Evolutionary conservation across 1,140 invertebrate genomes (phyloP), one percentile per base, ranked within the genome.

Genomic region (Cotesia typhae): DNA sequence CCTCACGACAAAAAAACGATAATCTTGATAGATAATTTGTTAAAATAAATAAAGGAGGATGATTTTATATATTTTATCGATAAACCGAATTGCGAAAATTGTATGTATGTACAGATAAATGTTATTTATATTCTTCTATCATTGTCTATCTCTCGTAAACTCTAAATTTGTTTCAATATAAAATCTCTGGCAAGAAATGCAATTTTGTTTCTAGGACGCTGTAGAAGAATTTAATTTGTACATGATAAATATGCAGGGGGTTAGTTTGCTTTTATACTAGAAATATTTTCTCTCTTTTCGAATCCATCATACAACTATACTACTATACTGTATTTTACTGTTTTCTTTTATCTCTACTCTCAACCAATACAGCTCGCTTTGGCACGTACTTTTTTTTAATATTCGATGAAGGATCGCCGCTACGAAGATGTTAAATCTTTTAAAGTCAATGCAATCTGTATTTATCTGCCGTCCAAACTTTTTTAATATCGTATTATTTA

Each of bases 201-300:
- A 67, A 67, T 67, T 28, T 67, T 38, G 38, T 20, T 74, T 67
- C 35, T 52, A 63, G 60, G 41, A 66, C 17, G 61, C 61, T 63
- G 55, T 66, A 20, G 28, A 60, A 70, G 65, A 61, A 67, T 71
- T 74, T 69, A 74, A 74, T 74, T 74, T 71, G 73, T 74, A 74
- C 71, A 74, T 74, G 69, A 74, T 74, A 74, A 74, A 71, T 74
- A 74, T 74, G 60, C 68, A 71, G 55, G 68, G 68, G 73, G 12
- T 53, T 7, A 12, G 41, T 47, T 52, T 71, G 68, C 59, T 74
- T 71, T 71, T 64, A 64, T 66, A 61, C 57, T 68, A 65, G 60
- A 73, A 57, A 69, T 52, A 74, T 74, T 68, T 69, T 74, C 53
- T 70, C 70, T 66, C 20, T 14, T 55, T 66, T 41, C 41, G 14